Evolutionary conservation across 1,140 invertebrate genomes (phyloP).

Genomic region (Akabosia matsudoensis): DNA sequence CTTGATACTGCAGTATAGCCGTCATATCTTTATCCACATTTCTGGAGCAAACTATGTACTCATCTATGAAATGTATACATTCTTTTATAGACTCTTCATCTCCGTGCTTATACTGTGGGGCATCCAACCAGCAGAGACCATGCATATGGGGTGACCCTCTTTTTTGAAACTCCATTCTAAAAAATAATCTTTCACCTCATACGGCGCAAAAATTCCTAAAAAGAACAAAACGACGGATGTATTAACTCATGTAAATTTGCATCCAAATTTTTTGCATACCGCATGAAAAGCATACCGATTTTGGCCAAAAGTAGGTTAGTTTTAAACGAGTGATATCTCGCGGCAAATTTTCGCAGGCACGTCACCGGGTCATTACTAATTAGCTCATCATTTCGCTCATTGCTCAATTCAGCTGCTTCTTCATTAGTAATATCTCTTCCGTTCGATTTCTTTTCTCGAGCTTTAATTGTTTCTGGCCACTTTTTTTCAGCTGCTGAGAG

Average conservation of each 20-base stretch:
- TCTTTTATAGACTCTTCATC: not conserved
- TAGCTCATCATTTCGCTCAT: slow-evolving; percentile 34
- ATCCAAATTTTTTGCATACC: too few relatives aligned
- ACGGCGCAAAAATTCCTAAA: not conserved
- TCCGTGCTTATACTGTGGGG: slow-evolving; percentile 39
- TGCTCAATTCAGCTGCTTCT: slow-evolving; percentile 19
- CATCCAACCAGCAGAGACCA: slow-evolving; percentile 52
- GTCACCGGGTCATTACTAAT: slow-evolving; percentile 54
- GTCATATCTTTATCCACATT: not conserved
- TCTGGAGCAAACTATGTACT: slow-evolving; percentile 26
- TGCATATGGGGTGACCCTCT: slow-evolving; percentile 54
- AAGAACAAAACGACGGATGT: too few relatives aligned
- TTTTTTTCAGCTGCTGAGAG: slow-evolving; percentile 51
- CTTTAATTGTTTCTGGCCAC: slow-evolving; percentile 50
- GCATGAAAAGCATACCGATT: not conserved
- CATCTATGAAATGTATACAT: slow-evolving; percentile 29
- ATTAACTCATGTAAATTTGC: too few relatives aligned
- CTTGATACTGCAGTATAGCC: slow-evolving; percentile 19
- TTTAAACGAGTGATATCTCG: not conserved
- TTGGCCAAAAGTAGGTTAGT: not conserved
- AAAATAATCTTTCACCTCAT: slow-evolving; percentile 24
- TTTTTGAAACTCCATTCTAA: slow-evolving; percentile 53
- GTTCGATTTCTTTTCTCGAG: slow-evolving; percentile 51
- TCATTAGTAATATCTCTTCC: slow-evolving; percentile 42
- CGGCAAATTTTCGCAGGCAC: slow-evolving; percentile 44